phyloP scores from a whole-genome alignment of 2,888 invertebrate species.

The Phlogophora meticulosa region DNA sequence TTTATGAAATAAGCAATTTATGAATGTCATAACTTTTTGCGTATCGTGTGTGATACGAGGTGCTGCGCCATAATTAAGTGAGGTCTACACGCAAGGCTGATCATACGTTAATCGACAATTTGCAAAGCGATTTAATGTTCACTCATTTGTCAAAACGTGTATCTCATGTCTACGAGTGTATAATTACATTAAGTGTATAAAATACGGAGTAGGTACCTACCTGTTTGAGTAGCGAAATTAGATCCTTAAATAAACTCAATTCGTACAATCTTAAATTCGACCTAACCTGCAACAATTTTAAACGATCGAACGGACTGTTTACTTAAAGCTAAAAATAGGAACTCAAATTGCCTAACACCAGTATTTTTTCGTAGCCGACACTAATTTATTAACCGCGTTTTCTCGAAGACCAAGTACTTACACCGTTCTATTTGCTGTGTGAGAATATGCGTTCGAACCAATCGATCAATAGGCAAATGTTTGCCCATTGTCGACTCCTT shows the following conservation, averaged over 20 bases:
- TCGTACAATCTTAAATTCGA: constrained; percentile 42
- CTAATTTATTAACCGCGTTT: constrained; percentile 53
- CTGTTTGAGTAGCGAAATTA: constrained; percentile 46
- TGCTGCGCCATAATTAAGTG: constrained; percentile 50
- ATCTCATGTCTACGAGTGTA: constrained; percentile 37
- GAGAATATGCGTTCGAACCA: constrained; percentile 67
- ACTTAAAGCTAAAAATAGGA: constrained; percentile 55
- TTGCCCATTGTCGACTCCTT: constrained; percentile 73
- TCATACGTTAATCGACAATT: constrained; percentile 53
- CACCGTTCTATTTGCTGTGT: constrained; percentile 56
- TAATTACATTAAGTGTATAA: constrained; percentile 54
- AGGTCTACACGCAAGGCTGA: constrained; percentile 58
- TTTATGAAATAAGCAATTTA: constrained; percentile 58
- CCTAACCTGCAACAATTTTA: constrained; percentile 40
- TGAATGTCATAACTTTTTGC: constrained; percentile 48
- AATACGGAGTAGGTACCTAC: constrained; percentile 7
- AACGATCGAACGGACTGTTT: constrained; percentile 44
- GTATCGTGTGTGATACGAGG: constrained; percentile 33
- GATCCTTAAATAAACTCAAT: constrained; percentile 44
- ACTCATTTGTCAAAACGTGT: constrained; percentile 63
- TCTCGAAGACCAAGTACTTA: constrained; percentile 40
- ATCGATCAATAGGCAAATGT: constrained; percentile 68
- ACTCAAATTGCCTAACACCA: constrained; percentile 54
- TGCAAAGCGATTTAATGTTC: constrained; percentile 62
- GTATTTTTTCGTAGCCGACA: constrained; percentile 42